Evolutionary conservation across 2,113 vertebrate genomes (phyloP), one percentile per base, ranked within the genome.

Genomic region (Dryoscopus gambensis): DNA sequence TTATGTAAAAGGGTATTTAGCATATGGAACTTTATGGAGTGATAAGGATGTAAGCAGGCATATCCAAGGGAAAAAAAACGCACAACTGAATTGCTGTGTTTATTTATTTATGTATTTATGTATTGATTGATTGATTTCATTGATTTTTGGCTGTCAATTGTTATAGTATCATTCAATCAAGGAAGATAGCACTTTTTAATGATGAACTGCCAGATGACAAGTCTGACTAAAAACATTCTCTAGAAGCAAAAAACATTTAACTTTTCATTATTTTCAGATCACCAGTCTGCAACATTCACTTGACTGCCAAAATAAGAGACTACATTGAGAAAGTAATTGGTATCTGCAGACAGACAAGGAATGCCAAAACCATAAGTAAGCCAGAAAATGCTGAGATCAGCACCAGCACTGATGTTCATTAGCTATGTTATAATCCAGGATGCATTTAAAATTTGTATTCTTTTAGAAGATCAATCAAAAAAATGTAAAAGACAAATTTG

Each of bases 41-140:
- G 11, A n/a, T 47, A 86, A 55, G 17, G n/a, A 46, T 14, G 21
- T 55, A 83, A 17, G 10, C 23, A 57, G 31, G 18, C 10, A 33
- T 59, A 71, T 28, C 10, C 31, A 57, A 65, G n/a, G 19, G 8
- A 1, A 30, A 17, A 15, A 35, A 57, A 30, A 20, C 3, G 2
- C 5, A 23, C 7, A 37, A 74, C 44, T 56, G 0, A 74, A 40
- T 49, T 56, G 1, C 3, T 42, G 9, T 11, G 15, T 19, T 31
- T 11, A 30, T 50, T 33, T 20, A 4, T 57, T 62, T 57, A 30
- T 37, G 28, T 21, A 46, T 13, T 10, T 20, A 13, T 50, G n/a
- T 17, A 2, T 23, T 53, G 1, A 33, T 40, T 35, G 19, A 44
- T 46, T 44, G 20, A 23, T 65, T 82, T 57, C 44, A 10, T 78